Base-by-base conservation (phyloP, 2,888 invertebrate genomes). In the Machimus atricapillus region DNA sequence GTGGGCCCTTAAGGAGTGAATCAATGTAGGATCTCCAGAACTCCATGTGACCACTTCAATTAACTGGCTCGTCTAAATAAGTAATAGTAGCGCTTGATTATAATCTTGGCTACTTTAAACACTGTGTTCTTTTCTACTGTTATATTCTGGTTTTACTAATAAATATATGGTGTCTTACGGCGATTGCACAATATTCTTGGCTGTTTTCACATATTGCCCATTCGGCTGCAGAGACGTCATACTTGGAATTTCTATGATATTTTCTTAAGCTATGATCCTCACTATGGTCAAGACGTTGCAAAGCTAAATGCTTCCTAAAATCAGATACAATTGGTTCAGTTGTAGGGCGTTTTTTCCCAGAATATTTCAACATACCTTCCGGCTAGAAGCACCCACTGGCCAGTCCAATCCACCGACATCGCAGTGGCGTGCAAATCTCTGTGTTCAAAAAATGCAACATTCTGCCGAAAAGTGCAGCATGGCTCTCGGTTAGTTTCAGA, bases 151-250 rank as follows among this genome's bases (percentile, higher is more conserved):
- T 34, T 34, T 34, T 34, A 34, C 34, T 34, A 34, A 34, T 34
- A 34, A 40, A 56, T 78, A 77, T 58, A 14, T 56, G 77, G 52
- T 14, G 52, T 92, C 94, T 94, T 93, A 98, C 98, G 88, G 98
- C 97, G 90, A 98, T 96, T 77, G 97, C 97, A 93, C 97, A 97
- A 43, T 96, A 93, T 90, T 97, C 96, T 91, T 95, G 95, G 87
- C 96, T 95, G 85, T 95, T 94, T 86, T 95, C 93, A 66, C 96
- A 96, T 83, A 97, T 97, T 91, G 97, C 98, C 96, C 98, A 98
- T 93, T 98, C 98, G 0, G 98, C 97, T 16, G 97, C 96, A 5
- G 97, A 96, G 0, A 98, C 97, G 91, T 98, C 98, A 93, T 98
- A 98, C 93, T 98, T 98, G 91, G 97, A 98, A 90, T 97, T 97